phyloP scores from a whole-genome alignment of 2,888 invertebrate species.

The Chaetogeoica ovagalla region DNA sequence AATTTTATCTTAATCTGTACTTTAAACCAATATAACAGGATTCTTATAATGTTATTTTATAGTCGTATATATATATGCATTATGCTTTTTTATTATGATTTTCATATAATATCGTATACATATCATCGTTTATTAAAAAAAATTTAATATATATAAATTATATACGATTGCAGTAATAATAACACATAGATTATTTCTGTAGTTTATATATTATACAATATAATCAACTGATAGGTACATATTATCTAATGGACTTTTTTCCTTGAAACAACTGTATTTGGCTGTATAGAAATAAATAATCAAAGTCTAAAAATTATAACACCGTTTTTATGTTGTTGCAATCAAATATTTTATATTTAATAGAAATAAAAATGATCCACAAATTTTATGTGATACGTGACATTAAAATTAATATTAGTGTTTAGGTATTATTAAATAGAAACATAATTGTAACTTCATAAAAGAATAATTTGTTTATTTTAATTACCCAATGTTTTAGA shows the following conservation, averaged over 20 bases:
- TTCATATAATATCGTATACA: neutral
- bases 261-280: neutral
- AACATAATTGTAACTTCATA: neutral
- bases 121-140: neutral
- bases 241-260: neutral
- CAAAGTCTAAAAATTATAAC: neutral
- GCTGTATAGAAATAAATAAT: neutral
- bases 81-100: no score
- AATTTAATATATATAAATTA: neutral
- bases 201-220: neutral
- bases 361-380: no score
- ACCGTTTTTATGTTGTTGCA: no score
- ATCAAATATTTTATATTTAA: no score
- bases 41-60: no score
- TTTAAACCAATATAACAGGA: no score
- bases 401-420: neutral
- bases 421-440: neutral
- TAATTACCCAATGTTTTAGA: slow-evolving; percentile 17
- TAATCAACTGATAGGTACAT: neutral
- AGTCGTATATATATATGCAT: no score
- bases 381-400: neutral
- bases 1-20: no score
- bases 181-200: no score
- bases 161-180: neutral
- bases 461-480: neutral